Base-by-base conservation (phyloP, 2,888 invertebrate genomes). In the Andricus curvator region DNA sequence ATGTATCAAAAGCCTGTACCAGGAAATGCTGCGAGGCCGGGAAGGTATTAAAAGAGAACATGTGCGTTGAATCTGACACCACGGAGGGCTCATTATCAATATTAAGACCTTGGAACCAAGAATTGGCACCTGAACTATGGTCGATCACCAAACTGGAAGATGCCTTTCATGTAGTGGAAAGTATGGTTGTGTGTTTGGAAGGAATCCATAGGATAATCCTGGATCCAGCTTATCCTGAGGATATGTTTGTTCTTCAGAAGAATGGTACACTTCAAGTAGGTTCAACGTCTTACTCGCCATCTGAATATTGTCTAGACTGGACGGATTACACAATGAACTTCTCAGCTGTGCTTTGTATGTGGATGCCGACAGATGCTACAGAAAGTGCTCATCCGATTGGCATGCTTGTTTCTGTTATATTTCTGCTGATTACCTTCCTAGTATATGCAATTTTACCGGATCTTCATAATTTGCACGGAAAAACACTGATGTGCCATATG, bases 391-490 rank as follows among this genome's bases (percentile, higher is more conserved):
- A 87, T 79, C 85, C 86, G 13, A 83, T 86, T 41, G 80, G 82
- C 37, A 86, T 89, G 84, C 22, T 87, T 4, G 13, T 90, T 8
- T 91, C 91, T 8, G 83, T 84, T 29, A 76, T 87, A 11, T 91
- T 89, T 77, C 82, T 92, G 1, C 64, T 87, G 1, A 78, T 86
- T 17, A 92, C 92, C 0, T 88, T 91, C 64, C 1, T 88, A 25
- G 89, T 90, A n/a, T 92, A 92, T 83, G 83, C 87, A 4, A 29
- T 90, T 2, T 79, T 92, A 6, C 87, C 89, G 6, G 86, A 89
- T 78, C 81, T 92, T 77, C 86, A 87, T 48, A 92, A 89, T 80
- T 85, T 92, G n/a, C 91, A 91, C 44, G 92, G 92, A 4, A 81
- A 86, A 74, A 89, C 88, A 6, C 82, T 92, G 13, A 88, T 90